phyloP scores from a whole-genome alignment of 1,140 invertebrate genomes.

The Adelges cooleyi region DNA sequence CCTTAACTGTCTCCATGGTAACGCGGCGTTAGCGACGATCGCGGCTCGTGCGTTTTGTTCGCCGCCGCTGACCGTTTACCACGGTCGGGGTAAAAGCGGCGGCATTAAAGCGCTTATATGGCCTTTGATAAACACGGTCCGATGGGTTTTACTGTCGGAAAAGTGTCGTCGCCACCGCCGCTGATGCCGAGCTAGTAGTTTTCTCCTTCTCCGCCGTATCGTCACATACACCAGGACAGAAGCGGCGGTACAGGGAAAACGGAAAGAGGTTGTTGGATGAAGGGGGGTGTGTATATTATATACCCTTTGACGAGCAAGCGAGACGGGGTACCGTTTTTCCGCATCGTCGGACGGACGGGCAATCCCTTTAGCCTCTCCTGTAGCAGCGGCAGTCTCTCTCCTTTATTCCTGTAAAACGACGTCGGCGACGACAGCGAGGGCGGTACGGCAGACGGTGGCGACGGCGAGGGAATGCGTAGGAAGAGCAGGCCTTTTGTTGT shows the following conservation, averaged over 20 bases:
- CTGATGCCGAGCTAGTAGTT: not conserved
- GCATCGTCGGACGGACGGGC: slow-evolving; percentile 17
- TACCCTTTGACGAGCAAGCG: slow-evolving; percentile 2
- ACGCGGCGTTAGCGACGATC: not conserved
- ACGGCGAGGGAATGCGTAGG: not conserved
- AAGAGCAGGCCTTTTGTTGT: slow-evolving; percentile 18
- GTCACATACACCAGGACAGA: not conserved
- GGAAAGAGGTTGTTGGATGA: no score
- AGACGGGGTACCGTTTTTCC: slow-evolving; percentile 10
- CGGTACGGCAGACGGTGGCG: not conserved
- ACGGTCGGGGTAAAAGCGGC: not conserved
- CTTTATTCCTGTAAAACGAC: not conserved
- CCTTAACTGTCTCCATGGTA: slow-evolving; percentile 7
- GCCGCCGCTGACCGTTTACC: not conserved
- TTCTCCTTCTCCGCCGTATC: not conserved
- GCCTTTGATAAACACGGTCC: slow-evolving; percentile 24
- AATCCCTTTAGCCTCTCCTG: slow-evolving; percentile 7
- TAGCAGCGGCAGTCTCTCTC: not conserved
- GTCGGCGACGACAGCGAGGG: not conserved
- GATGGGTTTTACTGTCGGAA: slow-evolving; percentile 13
- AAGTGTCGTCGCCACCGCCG: not conserved
- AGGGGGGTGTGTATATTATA: not conserved
- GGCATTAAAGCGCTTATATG: slow-evolving; percentile 14
- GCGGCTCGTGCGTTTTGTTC: not conserved
- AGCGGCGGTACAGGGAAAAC: no score